phyloP scores from a whole-genome alignment of 2,113 vertebrate species.

The Cardinalis cardinalis region DNA sequence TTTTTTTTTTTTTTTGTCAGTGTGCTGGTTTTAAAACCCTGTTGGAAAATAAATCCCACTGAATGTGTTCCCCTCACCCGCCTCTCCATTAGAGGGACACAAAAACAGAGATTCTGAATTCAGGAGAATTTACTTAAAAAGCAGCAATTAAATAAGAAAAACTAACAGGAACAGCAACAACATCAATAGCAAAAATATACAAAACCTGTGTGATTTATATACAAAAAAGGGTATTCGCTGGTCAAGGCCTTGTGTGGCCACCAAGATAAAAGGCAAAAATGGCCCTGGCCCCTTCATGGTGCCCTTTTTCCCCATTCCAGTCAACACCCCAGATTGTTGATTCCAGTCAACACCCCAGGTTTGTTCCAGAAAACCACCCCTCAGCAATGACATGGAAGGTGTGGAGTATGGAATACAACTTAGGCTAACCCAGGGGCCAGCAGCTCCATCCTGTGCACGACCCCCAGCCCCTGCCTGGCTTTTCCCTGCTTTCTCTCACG shows the following conservation, averaged over 20 bases:
- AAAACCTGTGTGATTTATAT: background rate
- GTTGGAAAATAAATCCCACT: background rate
- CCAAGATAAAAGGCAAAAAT: accelerated
- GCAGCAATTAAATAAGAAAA: background rate
- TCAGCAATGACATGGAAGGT: accelerated
- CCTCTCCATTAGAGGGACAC: background rate
- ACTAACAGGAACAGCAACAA: background rate
- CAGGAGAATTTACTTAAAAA: background rate
- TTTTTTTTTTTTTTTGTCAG: background rate
- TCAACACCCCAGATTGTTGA: background rate
- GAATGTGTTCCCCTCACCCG: background rate
- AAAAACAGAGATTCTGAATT: background rate
- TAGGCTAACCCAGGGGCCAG: background rate
- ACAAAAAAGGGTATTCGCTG: background rate
- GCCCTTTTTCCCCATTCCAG: background rate
- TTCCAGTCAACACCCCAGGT: background rate
- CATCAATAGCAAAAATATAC: background rate
- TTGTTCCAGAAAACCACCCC: background rate
- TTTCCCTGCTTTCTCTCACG: background rate
- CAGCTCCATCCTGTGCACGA: accelerated
- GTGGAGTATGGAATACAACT: background rate
- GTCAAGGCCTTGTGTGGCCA: accelerated
- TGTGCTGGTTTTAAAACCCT: background rate
- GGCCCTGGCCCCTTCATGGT: accelerated
- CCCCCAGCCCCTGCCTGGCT: accelerated